These are phyloP conservation scores for Synodontis membranacea DNA, from an alignment of 2,113 vertebrate species.

Conservation along the genomic window DNA sequence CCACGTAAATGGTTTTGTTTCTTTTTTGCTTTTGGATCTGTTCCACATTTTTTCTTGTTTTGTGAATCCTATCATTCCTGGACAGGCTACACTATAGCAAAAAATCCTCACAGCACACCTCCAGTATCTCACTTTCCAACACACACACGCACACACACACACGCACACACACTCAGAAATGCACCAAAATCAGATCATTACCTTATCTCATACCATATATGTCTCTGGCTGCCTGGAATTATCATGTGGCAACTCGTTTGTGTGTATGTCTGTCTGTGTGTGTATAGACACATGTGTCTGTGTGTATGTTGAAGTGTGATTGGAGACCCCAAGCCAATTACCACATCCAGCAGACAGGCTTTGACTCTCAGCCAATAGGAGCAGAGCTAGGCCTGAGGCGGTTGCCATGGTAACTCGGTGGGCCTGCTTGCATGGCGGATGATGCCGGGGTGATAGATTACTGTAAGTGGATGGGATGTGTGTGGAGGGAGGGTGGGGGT, in stretches of 20 bases:
- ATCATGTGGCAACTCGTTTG: slow-evolving; percentile 33
- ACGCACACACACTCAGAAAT: slow-evolving; percentile 46
- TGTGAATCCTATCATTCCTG: slow-evolving; percentile 57
- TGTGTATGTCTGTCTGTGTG: slow-evolving; percentile 29
- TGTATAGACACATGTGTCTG: slow-evolving; percentile 37
- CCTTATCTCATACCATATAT: slow-evolving; percentile 58
- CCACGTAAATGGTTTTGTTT: background rate
- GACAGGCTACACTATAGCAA: slow-evolving; percentile 62
- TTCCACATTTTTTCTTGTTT: too few species aligned
- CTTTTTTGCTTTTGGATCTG: background rate
- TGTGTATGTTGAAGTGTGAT: slow-evolving; percentile 54
- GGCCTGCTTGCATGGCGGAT: slow-evolving; percentile 78
- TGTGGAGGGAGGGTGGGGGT: slow-evolving; percentile 41
- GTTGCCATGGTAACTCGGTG: slow-evolving; percentile 81
- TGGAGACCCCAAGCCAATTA: slow-evolving; percentile 82
- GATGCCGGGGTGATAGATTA: slow-evolving; percentile 81
- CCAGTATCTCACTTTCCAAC: slow-evolving; percentile 1
- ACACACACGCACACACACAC: slow-evolving; percentile 14
- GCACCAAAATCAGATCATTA: slow-evolving; percentile 66
- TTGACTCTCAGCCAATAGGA: slow-evolving; percentile 78
- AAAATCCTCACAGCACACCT: slow-evolving; percentile 54
- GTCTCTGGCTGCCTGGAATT: slow-evolving; percentile 51
- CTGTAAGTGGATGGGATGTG: slow-evolving; percentile 75
- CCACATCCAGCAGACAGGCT: slow-evolving; percentile 78
- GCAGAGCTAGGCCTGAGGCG: slow-evolving; percentile 76